These are phyloP conservation scores for Cephalopterus ornatus DNA, from an alignment of 2,113 vertebrate genomes.

Conservation along the genomic window DNA sequence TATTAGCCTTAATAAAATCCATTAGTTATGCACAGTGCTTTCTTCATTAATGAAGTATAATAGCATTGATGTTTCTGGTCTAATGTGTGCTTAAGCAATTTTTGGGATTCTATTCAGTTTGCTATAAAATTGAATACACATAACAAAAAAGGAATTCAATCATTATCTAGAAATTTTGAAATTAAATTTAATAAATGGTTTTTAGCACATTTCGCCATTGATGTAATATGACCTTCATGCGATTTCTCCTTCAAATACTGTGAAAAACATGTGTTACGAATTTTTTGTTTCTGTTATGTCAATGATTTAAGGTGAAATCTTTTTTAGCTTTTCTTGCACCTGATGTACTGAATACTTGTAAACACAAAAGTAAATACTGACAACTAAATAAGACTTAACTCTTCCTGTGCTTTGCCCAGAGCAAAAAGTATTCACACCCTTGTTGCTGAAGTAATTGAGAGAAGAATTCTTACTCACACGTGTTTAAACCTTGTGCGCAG, in stretches of 20 bases:
- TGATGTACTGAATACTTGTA: not conserved
- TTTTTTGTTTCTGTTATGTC: not conserved
- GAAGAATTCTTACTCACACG: not conserved
- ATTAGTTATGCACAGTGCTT: constrained; percentile 15
- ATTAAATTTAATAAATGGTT: not conserved
- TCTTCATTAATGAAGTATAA: constrained; percentile 26
- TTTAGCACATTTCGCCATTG: not conserved
- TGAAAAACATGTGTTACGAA: not conserved
- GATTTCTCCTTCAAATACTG: not conserved
- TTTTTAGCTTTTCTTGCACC: not conserved
- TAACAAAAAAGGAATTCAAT: not conserved
- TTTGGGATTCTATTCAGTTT: not conserved
- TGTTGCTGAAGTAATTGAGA: not conserved
- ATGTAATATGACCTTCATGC: rapidly evolving
- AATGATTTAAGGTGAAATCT: not conserved
- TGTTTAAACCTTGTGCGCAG: not conserved
- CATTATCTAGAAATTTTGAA: not conserved
- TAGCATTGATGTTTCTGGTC: not conserved
- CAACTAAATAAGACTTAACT: not conserved
- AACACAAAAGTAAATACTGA: not conserved
- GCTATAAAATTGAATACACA: not conserved
- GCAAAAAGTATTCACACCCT: not conserved
- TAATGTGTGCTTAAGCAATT: not conserved
- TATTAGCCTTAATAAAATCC: not conserved
- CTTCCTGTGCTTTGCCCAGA: not conserved